Evolutionary conservation across 2,113 vertebrate species (phyloP).

Genomic region (Salvelinus sp.): DNA sequence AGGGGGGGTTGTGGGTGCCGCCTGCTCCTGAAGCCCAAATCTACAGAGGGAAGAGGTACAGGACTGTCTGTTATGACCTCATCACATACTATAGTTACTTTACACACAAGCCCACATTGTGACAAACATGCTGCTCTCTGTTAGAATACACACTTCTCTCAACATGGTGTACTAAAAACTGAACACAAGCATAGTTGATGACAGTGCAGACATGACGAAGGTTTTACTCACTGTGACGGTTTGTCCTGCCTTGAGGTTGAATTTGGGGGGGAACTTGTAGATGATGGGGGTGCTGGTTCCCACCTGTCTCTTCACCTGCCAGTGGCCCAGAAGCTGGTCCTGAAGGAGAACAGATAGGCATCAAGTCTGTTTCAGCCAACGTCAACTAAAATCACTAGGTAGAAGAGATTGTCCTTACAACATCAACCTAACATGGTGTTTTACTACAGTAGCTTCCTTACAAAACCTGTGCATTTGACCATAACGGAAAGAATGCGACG

Average conservation of each 20-base stretch:
- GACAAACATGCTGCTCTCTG: too few species aligned
- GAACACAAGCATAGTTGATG: not conserved
- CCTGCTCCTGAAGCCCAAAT: constrained; percentile 88
- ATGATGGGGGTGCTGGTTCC: constrained; percentile 74
- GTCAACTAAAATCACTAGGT: not conserved
- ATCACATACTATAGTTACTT: too few species aligned
- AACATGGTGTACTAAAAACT: not conserved
- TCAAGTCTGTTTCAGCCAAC: not conserved
- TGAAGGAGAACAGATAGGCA: constrained; percentile 42
- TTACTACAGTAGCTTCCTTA: not conserved
- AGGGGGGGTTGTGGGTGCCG: constrained; percentile 84
- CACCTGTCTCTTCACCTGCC: constrained; percentile 91
- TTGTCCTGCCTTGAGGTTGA: constrained; percentile 87
- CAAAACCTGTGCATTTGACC: not conserved
- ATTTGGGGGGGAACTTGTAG: constrained; percentile 90
- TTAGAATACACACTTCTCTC: not conserved
- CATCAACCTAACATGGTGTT: not conserved
- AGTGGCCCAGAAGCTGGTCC: constrained; percentile 89
- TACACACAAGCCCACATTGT: too few species aligned
- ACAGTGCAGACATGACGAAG: not conserved
- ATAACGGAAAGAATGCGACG: not conserved
- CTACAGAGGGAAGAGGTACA: constrained; percentile 55
- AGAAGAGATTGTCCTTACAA: not conserved
- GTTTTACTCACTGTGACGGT: constrained; percentile 82
- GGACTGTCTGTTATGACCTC: not conserved